phyloP scores from a whole-genome alignment of 2,113 vertebrate species.

The Thermophis baileyi region DNA sequence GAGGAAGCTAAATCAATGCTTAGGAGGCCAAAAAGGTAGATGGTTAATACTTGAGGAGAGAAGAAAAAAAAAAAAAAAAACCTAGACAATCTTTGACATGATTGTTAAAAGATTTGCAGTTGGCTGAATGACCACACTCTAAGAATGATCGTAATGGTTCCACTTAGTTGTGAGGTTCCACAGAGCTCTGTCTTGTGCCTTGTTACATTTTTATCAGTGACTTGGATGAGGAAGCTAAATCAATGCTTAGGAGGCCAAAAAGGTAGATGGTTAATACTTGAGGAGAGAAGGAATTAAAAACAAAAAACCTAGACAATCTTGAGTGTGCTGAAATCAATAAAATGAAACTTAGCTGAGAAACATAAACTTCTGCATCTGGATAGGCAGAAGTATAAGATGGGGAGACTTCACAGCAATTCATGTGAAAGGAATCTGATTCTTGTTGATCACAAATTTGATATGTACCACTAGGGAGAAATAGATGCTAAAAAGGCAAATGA shows the following conservation, averaged over 20 bases:
- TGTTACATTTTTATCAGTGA: too few species aligned
- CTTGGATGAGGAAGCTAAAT: too few species aligned
- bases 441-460: background rate
- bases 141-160: too few species aligned
- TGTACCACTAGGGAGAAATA: background rate
- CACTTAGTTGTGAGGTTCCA: too few species aligned
- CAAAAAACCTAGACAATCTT: too few species aligned
- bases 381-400: background rate
- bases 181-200: too few species aligned
- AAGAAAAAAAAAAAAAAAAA: background rate
- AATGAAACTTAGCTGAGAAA: background rate
- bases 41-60: background rate
- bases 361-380: background rate
- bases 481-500: background rate
- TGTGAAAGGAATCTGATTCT: background rate
- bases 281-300: too few species aligned
- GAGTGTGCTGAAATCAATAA: background rate
- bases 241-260: too few species aligned
- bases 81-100: too few species aligned
- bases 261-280: too few species aligned
- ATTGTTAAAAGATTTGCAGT: too few species aligned
- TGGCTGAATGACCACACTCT: too few species aligned
- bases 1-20: background rate
- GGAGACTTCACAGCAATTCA: background rate
- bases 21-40: background rate